Evolutionary conservation across 2,888 invertebrate species (phyloP).

Genomic region (Dastarcus helophoroides): DNA sequence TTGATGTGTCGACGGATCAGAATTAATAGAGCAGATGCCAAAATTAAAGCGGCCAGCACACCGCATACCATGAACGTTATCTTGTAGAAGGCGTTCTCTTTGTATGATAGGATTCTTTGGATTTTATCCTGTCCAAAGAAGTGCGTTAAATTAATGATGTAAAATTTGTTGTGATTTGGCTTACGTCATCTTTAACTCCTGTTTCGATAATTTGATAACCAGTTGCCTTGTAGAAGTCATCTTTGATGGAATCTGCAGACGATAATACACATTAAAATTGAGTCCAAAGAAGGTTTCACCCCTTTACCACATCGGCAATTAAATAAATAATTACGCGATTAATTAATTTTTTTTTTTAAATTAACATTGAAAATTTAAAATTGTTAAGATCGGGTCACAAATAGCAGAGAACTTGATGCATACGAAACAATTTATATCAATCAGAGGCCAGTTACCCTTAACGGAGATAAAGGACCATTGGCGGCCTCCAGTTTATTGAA

Average conservation of each 20-base stretch:
- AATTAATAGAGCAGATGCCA: constrained; percentile 51
- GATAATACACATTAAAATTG: too few relatives aligned
- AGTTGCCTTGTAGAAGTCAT: constrained; percentile 50
- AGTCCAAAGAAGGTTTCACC: too few relatives aligned
- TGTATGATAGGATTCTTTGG: constrained; percentile 37
- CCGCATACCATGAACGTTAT: constrained; percentile 49
- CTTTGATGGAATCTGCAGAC: constrained; percentile 48
- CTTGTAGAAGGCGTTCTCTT: constrained; percentile 33
- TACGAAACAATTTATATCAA: too few relatives aligned
- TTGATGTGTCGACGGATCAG: constrained; percentile 66
- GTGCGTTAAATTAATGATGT: background rate
- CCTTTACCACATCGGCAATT: too few relatives aligned
- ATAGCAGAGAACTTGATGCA: too few relatives aligned
- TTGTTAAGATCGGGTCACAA: too few relatives aligned
- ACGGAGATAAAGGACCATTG: too few relatives aligned
- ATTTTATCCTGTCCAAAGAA: constrained; percentile 37
- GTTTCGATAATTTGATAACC: constrained; percentile 60
- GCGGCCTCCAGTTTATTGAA: too few relatives aligned
- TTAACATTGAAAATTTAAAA: too few relatives aligned
- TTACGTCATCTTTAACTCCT: constrained; percentile 73
- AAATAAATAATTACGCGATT: too few relatives aligned
- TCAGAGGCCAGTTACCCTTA: too few relatives aligned
- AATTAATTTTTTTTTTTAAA: too few relatives aligned
- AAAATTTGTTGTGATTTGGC: constrained; percentile 15
- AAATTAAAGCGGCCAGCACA: constrained; percentile 51